These are phyloP conservation scores for Synergus laeviventris DNA, from an alignment of 2,888 invertebrate species.

Conservation along the genomic window DNA sequence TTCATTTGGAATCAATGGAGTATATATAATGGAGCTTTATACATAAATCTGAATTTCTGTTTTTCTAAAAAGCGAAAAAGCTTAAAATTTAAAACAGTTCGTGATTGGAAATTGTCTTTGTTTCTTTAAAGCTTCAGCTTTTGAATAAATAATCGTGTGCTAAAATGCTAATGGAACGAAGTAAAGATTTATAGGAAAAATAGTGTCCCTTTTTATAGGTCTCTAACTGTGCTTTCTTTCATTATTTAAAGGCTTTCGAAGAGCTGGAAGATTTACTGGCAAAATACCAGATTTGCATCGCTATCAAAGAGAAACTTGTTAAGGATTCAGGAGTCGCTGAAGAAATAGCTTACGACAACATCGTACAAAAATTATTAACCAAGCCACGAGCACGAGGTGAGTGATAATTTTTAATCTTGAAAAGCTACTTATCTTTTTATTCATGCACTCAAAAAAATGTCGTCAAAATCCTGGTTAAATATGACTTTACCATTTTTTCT, in stretches of 20 bases:
- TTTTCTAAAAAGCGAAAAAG: not conserved
- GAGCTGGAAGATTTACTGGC: conserved; percentile 92
- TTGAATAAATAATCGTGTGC: not conserved
- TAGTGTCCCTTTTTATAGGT: not conserved
- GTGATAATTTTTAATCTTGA: conserved; percentile 58
- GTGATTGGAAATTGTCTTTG: not conserved
- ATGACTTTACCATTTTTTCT: no score
- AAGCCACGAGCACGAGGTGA: conserved; percentile 94
- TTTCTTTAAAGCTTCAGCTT: not conserved
- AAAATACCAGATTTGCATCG: conserved; percentile 92
- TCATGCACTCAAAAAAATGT: no score
- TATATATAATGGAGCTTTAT: not conserved
- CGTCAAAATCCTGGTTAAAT: no score
- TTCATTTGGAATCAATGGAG: not conserved
- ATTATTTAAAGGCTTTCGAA: conserved; percentile 88
- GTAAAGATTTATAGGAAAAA: not conserved
- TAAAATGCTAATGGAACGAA: not conserved
- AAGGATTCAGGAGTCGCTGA: conserved; percentile 97
- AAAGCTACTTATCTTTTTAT: not conserved
- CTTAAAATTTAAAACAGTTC: no score
- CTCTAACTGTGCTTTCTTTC: conserved; percentile 48
- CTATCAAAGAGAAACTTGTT: conserved; percentile 94
- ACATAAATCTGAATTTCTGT: not conserved
- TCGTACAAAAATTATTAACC: conserved; percentile 89
- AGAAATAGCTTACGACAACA: conserved; percentile 90